phyloP scores from a whole-genome alignment of 92 coral and sea anemone species.

The Phenganax subtilis region DNA sequence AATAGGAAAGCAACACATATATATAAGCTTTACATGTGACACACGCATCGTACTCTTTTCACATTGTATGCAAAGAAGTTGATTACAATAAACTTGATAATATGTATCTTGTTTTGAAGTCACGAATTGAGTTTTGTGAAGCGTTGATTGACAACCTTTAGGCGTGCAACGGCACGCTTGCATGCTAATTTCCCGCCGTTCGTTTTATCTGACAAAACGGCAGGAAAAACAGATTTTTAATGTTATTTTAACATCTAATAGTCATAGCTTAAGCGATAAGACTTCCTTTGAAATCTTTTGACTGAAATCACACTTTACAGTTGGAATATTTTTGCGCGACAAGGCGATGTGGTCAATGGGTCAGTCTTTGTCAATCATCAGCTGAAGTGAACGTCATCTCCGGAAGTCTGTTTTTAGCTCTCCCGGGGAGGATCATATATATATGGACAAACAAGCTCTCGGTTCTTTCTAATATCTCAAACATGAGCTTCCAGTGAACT shows the following conservation, averaged over 20 bases:
- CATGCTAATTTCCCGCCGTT: conserved; percentile 6
- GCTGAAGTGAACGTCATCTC: too few species aligned
- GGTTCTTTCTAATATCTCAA: too few species aligned
- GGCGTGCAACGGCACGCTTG: conserved; percentile 8
- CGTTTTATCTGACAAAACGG: background rate
- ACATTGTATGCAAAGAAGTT: background rate
- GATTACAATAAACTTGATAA: background rate
- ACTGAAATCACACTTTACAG: too few species aligned
- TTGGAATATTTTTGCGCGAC: too few species aligned
- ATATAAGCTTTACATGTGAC: background rate
- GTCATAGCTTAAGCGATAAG: background rate
- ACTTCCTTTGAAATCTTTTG: too few species aligned
- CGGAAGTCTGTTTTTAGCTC: too few species aligned
- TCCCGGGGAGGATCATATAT: too few species aligned
- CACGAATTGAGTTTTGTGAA: background rate
- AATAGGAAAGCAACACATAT: conserved; percentile 14
- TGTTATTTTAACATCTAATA: background rate
- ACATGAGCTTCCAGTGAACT: too few species aligned
- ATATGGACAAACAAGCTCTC: too few species aligned
- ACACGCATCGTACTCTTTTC: background rate
- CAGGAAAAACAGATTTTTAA: background rate
- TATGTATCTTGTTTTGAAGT: background rate
- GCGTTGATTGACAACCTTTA: background rate
- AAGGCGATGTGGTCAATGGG: too few species aligned
- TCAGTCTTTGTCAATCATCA: too few species aligned